Conservation (phyloP, 2,113 vertebrate species). For the Hypanus sabinus region DNA sequence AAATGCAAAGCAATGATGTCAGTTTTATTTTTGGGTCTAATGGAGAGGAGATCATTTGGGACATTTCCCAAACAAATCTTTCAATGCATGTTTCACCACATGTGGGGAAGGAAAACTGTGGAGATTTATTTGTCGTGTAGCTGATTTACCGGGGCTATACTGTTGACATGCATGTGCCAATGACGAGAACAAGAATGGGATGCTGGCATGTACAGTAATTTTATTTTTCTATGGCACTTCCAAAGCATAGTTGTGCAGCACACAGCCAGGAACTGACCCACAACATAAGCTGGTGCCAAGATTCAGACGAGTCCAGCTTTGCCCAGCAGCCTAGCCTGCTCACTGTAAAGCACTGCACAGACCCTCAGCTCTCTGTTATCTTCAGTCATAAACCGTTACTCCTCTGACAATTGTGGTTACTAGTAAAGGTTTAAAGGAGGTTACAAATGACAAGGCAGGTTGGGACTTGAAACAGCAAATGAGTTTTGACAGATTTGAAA, state of each 20-base stretch:
- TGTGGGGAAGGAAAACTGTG: background rate
- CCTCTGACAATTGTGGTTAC: background rate
- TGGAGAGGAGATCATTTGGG: conserved; percentile 17
- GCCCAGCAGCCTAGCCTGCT: background rate
- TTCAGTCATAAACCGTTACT: background rate
- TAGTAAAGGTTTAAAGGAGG: too few species aligned
- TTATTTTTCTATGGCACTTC: background rate
- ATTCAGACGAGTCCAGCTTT: background rate
- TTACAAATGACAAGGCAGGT: background rate
- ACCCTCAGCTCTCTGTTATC: too few species aligned
- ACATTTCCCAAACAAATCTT: conserved; percentile 11
- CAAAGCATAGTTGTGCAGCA: background rate
- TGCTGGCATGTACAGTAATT: background rate
- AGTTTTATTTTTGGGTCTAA: conserved; percentile 12
- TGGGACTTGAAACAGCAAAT: too few species aligned
- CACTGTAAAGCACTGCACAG: background rate
- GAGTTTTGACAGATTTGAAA: background rate
- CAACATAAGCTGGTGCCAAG: background rate
- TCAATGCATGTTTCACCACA: background rate
- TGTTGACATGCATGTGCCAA: background rate
- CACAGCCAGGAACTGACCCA: background rate
- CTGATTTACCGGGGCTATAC: background rate
- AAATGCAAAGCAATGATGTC: conserved; percentile 33
- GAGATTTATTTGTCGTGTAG: background rate
- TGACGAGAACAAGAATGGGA: background rate